Evolutionary conservation across 92 coral and sea anemone species (phyloP), one percentile per base, ranked within the genome.

Genomic region (Pocillopora meandrina): DNA sequence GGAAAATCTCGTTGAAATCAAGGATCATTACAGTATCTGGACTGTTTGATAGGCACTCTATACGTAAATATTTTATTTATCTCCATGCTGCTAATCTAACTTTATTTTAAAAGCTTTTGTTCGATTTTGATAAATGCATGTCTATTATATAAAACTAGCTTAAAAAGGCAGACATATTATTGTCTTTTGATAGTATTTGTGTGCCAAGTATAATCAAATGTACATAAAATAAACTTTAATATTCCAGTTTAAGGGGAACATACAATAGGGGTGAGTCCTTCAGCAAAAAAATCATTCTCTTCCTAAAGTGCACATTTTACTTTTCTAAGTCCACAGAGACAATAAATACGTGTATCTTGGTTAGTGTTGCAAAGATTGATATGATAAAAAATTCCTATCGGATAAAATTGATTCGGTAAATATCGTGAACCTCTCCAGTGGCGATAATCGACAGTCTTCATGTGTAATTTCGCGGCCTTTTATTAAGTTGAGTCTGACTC

Each of bases 401-500:
- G 69, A 61, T 56, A 57, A 5, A 76, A 26, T 76, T 35, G 5
- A 11, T 76, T 61, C 33, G 15, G n/a, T 6, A 76, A 10, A 8
- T 61, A n/a, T 2, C 56, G 18, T 69, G 33, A 35, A 47, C 74
- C 12, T 69, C 20, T 69, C 74, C 9, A 33, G 16, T 35, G 7
- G 33, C 56, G 18, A 70, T 1, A 5, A 70, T 70, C 20, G 1
- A 34, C 18, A 70, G 17, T 36, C 56, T 20, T 12, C 16, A 6
- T 34, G 18, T 6, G 33, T 31, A 2, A 1, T 47, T 20, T 56
- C 31, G 31, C 31, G 31, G 1, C 60, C 60, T 18, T 56, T 10
- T 16, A 21, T 57, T 81, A 81, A 13, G 85, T n/a, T 19, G 85
- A 83, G 80, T 83, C 86, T 10, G 86, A 74, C 17, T 83, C 86